Evolutionary conservation across 2,113 vertebrate species (phyloP), one percentile per base, ranked within the genome.

Genomic region (Podarcis muralis): DNA sequence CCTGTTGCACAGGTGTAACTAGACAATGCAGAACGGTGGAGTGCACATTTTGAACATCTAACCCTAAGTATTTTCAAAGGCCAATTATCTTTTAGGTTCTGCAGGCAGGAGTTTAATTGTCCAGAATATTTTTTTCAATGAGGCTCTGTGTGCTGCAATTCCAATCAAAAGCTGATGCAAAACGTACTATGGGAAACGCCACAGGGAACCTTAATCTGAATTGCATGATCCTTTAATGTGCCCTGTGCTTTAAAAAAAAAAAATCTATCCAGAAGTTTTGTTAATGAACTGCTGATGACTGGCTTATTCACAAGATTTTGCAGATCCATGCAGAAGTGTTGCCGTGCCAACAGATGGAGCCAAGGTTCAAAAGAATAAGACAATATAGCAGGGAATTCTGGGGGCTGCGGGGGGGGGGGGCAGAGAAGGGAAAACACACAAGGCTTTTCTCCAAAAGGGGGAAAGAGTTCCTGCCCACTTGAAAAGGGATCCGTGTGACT

Each of bases 231-330:
- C 48, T 59, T 53, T 85, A 89, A 87, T 82, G 76, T 80, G 77
- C 68, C 76, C 78, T 81, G 40, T 76, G n/a, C 71, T 90, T 62
- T 18, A 27, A 20, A 74, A 78, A 86, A 77, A 80, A 37, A 18
- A 81, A 83, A 82, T 76, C 69, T 59, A 86, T 37, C 79, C 88
- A 86, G 40, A 83, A 86, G 88, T 86, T 86, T 69, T 68, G 88
- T 90, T 90, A 83, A 86, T 83, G 78, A 90, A 90, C 84, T 83
- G 88, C 83, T 89, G 77, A 85, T 85, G 79, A 90, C 88, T 86
- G 79, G 79, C 40, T 86, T 86, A 86, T 86, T 86, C 84, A 86
- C 37, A 89, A 82, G 79, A 83, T 86, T 90, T 86, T 48, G 16
- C 84, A 90, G 84, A 77, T 76, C 59, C 59, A 69, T 90, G 62